Conservation (phyloP, 2,113 vertebrate genomes). For the human region GRCh38 chr3:128380501-128381000, state of each 20-base stretch:
- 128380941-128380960: fast-evolving
- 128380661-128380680: not conserved
- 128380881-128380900: not conserved
- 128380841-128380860: too few relatives aligned
- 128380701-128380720: not conserved
- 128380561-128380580: not conserved
- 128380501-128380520: not conserved
- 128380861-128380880: not conserved
- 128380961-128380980: too few relatives aligned
- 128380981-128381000: not conserved
- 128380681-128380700: not conserved
- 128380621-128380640: fast-evolving
- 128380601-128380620: not conserved
- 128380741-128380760: not conserved
- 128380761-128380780: not conserved
- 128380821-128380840: not conserved
- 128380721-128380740: not conserved
- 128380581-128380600: not conserved
- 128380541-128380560: not conserved
- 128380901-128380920: not conserved
- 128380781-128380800: not conserved
- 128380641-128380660: not conserved
- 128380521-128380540: fast-evolving
- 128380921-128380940: not conserved
- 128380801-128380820: not conserved